Evolutionary conservation across 2,888 invertebrate genomes (phyloP).

Genomic region (Lypha dubia): DNA sequence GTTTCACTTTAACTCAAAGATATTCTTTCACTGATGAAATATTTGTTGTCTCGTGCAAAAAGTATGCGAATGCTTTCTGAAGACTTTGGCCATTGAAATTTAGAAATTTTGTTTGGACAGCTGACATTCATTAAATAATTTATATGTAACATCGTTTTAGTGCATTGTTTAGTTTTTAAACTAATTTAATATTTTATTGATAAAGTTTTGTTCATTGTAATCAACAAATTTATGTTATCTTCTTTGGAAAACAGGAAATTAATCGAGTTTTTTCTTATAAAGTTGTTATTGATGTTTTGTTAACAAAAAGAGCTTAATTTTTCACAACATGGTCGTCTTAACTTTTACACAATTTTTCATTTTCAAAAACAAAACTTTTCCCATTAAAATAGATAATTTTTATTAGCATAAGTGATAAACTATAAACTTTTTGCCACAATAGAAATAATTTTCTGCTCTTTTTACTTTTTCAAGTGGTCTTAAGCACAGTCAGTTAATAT

Average conservation of each 20-base stretch:
- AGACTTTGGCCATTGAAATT: neutral
- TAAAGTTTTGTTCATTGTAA: neutral
- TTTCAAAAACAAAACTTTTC: neutral
- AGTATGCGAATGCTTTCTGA: neutral
- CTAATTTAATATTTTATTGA: neutral
- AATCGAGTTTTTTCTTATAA: neutral
- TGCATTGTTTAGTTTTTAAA: neutral
- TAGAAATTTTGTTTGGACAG: neutral
- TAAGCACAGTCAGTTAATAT: no score
- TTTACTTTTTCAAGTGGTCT: no score
- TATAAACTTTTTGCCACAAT: neutral
- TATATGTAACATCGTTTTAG: neutral
- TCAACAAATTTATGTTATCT: neutral
- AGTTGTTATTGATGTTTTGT: neutral
- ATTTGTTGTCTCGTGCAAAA: neutral
- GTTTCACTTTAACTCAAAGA: neutral
- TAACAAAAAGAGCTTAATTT: conserved; percentile 2
- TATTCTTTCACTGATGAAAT: neutral
- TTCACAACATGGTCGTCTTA: neutral
- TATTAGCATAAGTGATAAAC: neutral
- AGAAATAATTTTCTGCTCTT: neutral
- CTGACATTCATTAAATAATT: neutral
- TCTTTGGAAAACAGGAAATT: neutral
- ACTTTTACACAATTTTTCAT: neutral
- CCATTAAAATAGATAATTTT: conserved; percentile 12